These are phyloP conservation scores for Hemibagrus guttatus DNA, from an alignment of 2,797 vertebrate species.

Conservation along the genomic window DNA sequence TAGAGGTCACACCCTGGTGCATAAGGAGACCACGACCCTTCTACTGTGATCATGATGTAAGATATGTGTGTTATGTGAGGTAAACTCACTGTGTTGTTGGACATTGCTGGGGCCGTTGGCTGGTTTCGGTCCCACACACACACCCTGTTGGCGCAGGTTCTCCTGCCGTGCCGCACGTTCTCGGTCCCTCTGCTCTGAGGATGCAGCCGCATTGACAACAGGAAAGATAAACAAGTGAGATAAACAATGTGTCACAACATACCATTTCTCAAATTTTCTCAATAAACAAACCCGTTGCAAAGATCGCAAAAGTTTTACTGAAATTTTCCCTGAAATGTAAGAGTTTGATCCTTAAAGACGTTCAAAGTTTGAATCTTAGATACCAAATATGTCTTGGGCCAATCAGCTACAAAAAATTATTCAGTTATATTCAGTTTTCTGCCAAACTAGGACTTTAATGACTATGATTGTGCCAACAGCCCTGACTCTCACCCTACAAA, in stretches of 20 bases:
- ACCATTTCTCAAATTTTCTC: not conserved
- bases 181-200: conserved; percentile 86
- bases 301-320: no score
- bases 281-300: not conserved
- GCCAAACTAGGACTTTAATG: conserved; percentile 17
- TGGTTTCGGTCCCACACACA: conserved; percentile 60
- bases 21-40: not conserved
- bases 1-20: not conserved
- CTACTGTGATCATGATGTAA: not conserved
- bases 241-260: conserved; percentile 15
- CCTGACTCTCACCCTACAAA: not conserved
- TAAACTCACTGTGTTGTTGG: conserved; percentile 65
- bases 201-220: conserved; percentile 7
- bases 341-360: not conserved
- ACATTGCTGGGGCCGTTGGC: conserved; percentile 59
- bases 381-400: not conserved
- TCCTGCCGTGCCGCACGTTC: conserved; percentile 83
- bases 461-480: not conserved
- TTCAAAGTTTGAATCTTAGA: not conserved
- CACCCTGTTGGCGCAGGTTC: conserved; percentile 76
- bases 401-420: not conserved
- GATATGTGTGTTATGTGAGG: conserved; percentile 11
- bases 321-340: not conserved
- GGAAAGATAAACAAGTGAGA: not conserved
- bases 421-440: not conserved